Evolutionary conservation across 2,113 vertebrate genomes (phyloP).

Genomic region (Ageneiosus marmoratus): DNA sequence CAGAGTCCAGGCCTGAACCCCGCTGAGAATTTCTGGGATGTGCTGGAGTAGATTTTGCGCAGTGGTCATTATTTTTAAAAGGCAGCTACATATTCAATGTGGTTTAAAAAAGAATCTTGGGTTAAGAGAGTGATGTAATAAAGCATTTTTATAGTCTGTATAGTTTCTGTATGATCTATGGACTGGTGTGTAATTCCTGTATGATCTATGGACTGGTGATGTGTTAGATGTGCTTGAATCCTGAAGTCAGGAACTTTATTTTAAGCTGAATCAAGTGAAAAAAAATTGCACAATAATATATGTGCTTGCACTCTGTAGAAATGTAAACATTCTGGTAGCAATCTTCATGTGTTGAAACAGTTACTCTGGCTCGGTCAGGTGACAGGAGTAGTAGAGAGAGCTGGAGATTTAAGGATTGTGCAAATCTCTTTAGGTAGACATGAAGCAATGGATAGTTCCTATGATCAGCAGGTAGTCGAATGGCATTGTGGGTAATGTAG

Average conservation of each 20-base stretch:
- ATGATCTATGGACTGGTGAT: neutral
- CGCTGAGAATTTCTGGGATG: too few relatives aligned
- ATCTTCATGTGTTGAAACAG: neutral
- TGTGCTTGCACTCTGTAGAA: neutral
- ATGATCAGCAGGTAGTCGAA: neutral
- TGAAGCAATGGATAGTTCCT: neutral
- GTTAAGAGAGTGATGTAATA: neutral
- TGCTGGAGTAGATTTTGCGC: too few relatives aligned
- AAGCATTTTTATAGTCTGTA: neutral
- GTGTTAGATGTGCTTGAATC: neutral
- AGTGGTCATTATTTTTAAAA: neutral
- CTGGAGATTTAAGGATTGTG: neutral
- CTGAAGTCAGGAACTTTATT: neutral
- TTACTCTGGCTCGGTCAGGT: neutral
- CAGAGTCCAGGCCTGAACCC: too few relatives aligned
- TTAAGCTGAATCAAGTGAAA: neutral
- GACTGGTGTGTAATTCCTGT: neutral
- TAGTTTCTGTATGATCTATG: neutral
- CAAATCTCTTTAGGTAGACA: neutral
- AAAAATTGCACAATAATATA: neutral
- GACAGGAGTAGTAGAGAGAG: neutral
- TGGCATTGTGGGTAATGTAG: neutral
- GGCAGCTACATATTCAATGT: neutral
- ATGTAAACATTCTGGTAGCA: neutral
- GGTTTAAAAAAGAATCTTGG: neutral